Evolutionary conservation across 2,113 vertebrate species (phyloP).

Genomic region (Emydura subglobosa): DNA sequence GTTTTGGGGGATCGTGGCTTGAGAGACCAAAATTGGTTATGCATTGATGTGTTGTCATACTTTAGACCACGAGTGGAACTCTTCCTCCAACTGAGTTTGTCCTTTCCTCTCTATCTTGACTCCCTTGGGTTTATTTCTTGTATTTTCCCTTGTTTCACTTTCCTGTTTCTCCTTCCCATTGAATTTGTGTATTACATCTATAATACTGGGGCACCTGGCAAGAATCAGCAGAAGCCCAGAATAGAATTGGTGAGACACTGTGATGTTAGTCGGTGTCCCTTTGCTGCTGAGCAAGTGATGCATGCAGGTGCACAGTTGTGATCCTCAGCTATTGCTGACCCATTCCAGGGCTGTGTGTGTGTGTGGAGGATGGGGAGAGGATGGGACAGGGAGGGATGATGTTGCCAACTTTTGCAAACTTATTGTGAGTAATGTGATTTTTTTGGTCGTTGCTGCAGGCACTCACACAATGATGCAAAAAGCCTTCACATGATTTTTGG

Average conservation of each 20-base stretch:
- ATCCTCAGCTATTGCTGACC: neutral
- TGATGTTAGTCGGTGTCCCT: no score
- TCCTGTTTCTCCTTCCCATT: neutral
- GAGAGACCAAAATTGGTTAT: neutral
- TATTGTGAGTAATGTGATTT: no score
- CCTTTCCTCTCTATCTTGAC: neutral
- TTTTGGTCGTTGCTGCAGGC: neutral
- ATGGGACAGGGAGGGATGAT: no score
- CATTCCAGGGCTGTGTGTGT: no score
- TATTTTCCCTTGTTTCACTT: neutral
- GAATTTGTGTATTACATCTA: neutral
- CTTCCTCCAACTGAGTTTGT: neutral
- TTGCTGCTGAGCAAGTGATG: neutral
- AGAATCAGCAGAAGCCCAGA: neutral
- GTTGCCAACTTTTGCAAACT: no score
- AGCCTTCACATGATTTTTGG: neutral
- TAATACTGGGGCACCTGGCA: neutral
- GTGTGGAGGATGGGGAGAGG: no score
- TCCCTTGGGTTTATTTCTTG: neutral
- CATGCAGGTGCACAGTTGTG: neutral
- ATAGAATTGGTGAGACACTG: neutral
- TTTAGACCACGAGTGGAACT: neutral
- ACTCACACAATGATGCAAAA: neutral
- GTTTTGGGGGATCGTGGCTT: no score
- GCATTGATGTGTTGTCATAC: fast-evolving